These are phyloP conservation scores for Guaruba guarouba DNA, from an alignment of 2,113 vertebrate genomes.

Conservation along the genomic window DNA sequence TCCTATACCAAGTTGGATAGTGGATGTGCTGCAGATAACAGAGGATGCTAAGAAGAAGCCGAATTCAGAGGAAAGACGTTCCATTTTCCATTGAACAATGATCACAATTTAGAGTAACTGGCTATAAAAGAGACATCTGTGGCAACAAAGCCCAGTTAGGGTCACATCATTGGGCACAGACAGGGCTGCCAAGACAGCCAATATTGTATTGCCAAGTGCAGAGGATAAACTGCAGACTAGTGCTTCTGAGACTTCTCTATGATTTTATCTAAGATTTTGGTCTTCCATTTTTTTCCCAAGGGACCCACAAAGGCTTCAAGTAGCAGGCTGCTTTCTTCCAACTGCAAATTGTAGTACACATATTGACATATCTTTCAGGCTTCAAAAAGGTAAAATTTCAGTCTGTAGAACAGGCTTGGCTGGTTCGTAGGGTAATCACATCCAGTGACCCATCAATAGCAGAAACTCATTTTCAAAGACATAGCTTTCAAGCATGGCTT, in stretches of 20 bases:
- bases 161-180: background rate
- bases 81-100: background rate
- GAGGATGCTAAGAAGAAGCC: background rate
- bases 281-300: background rate
- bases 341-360: background rate
- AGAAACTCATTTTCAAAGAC: slow-evolving; percentile 18
- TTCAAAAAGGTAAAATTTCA: slow-evolving; percentile 3
- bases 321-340: slow-evolving; percentile 2
- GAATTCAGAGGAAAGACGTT: background rate
- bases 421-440: slow-evolving; percentile 22
- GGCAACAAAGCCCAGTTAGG: background rate
- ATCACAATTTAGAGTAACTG: background rate
- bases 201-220: background rate
- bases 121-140: background rate
- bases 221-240: background rate
- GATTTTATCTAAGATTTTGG: background rate
- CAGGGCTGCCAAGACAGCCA: background rate
- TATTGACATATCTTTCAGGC: slow-evolving; percentile 24
- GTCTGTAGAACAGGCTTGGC: background rate
- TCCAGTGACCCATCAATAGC: slow-evolving; percentile 31
- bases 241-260: background rate
- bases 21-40: background rate
- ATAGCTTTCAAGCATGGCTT: slow-evolving; percentile 12
- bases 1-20: background rate
- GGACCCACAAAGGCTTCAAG: background rate